Conservation (phyloP, 2,888 invertebrate genomes). For the Trichopria drosophilae region DNA sequence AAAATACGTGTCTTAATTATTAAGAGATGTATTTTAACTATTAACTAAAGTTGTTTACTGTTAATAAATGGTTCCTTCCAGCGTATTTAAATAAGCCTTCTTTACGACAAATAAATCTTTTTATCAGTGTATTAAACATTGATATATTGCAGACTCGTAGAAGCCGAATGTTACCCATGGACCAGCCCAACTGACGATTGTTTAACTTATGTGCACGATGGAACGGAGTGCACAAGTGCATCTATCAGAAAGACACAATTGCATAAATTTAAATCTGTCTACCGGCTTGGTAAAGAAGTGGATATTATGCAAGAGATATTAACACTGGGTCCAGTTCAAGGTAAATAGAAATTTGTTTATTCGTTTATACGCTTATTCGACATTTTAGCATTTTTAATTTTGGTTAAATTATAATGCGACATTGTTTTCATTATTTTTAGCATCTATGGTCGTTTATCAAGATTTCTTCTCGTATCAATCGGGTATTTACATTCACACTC, state of each 20-base stretch:
- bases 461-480: conserved; percentile 90
- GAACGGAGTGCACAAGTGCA: conserved; percentile 50
- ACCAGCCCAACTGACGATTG: conserved; percentile 67
- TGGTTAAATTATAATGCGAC: too few relatives aligned
- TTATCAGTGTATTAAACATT: too few relatives aligned
- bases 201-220: conserved; percentile 61
- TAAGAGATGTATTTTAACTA: too few relatives aligned
- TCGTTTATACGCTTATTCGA: too few relatives aligned
- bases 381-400: too few relatives aligned
- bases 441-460: conserved; percentile 85
- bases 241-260: conserved; percentile 64
- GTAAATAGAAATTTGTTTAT: too few relatives aligned
- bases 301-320: conserved; percentile 92
- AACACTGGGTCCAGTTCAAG: conserved; percentile 91
- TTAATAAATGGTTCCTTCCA: too few relatives aligned
- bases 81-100: too few relatives aligned
- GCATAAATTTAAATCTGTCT: conserved; percentile 77
- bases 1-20: too few relatives aligned
- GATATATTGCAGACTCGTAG: conserved; percentile 69
- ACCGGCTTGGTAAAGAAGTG: conserved; percentile 72
- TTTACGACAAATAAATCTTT: too few relatives aligned
- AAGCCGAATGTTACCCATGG: conserved; percentile 86
- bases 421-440: conserved; percentile 64
- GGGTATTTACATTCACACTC: conserved; percentile 78
- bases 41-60: too few relatives aligned